These are phyloP conservation scores for Anser cygnoides DNA, from an alignment of 2,113 vertebrate genomes.

Conservation along the genomic window DNA sequence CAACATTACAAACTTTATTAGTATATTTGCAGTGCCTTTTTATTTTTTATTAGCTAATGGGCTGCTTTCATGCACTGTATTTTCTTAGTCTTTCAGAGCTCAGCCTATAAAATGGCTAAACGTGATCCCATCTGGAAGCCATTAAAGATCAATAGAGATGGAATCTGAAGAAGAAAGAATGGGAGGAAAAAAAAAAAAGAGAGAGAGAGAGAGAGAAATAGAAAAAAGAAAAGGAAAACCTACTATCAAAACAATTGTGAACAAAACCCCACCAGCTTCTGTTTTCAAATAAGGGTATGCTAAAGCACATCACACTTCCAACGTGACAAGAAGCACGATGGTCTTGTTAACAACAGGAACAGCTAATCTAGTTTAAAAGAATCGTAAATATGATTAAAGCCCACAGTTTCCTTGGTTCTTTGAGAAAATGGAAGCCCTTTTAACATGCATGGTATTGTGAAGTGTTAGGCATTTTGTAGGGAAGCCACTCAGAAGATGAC, in stretches of 20 bases:
- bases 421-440: constrained; percentile 45
- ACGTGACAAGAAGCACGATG: constrained; percentile 16
- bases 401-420: constrained; percentile 10
- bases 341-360: constrained; percentile 51
- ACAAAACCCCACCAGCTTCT: constrained; percentile 60
- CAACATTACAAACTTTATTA: constrained; percentile 71
- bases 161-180: constrained; percentile 68
- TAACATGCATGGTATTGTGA: background rate
- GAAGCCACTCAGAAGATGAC: background rate
- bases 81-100: constrained; percentile 64
- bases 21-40: constrained; percentile 66
- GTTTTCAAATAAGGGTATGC: constrained; percentile 57
- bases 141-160: constrained; percentile 78
- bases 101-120: constrained; percentile 66
- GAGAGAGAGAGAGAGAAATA: background rate
- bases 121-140: constrained; percentile 74
- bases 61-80: constrained; percentile 38
- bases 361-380: constrained; percentile 62
- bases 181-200: background rate
- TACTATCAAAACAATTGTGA: constrained; percentile 70
- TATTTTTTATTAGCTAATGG: constrained; percentile 71
- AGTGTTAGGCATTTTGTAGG: background rate
- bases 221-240: background rate
- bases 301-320: constrained; percentile 48
- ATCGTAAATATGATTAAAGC: constrained; percentile 57